phyloP scores from a whole-genome alignment of 2,888 invertebrate genomes.

The Ichneumon xanthorius region DNA sequence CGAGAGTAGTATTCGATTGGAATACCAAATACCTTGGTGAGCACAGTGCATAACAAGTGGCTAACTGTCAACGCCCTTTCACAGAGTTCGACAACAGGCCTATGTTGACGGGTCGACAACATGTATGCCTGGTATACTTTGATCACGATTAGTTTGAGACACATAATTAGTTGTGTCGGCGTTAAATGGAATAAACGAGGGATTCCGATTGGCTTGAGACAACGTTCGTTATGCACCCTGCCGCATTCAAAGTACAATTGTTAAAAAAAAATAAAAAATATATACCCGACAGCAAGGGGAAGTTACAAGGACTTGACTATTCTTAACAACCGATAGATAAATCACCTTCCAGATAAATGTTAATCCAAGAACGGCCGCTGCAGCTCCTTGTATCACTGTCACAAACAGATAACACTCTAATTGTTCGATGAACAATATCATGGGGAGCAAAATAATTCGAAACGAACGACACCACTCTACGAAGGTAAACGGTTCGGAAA shows the following conservation, averaged over 20 bases:
- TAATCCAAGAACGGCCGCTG: constrained; percentile 57
- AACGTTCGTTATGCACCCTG: too few species aligned
- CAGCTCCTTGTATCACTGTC: constrained; percentile 22
- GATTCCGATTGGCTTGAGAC: too few species aligned
- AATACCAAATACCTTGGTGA: constrained; percentile 71
- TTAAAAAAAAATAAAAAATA: too few species aligned
- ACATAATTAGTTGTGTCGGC: background rate
- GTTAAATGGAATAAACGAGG: too few species aligned
- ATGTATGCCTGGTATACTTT: background rate
- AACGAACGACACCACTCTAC: constrained; percentile 54
- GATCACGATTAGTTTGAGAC: background rate
- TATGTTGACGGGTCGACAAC: too few species aligned
- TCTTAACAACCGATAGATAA: background rate
- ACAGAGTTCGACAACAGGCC: constrained; percentile 14
- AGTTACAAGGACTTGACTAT: background rate
- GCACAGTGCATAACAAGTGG: constrained; percentile 75
- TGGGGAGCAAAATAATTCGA: constrained; percentile 7
- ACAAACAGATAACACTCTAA: constrained; percentile 43
- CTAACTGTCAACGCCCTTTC: constrained; percentile 77
- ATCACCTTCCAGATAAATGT: constrained; percentile 6
- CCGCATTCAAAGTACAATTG: too few species aligned
- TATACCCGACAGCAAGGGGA: background rate
- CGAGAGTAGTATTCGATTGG: constrained; percentile 65
- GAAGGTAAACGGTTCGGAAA: constrained; percentile 66
- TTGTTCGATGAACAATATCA: constrained; percentile 23